phyloP scores from a whole-genome alignment of 92 coral and sea anemone genomes.

The Montipora capitata region DNA sequence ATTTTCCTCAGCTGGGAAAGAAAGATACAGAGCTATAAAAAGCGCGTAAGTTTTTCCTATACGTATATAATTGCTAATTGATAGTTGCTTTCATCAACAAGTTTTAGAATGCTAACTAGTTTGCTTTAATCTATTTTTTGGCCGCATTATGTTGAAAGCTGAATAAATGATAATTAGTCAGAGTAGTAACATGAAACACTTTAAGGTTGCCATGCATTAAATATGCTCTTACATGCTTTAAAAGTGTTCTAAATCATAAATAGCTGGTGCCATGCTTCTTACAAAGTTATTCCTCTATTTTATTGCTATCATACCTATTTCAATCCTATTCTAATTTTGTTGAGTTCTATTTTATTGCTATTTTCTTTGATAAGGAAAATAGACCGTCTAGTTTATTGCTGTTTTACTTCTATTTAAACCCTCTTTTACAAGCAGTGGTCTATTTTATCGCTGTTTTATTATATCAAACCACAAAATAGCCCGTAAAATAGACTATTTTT shows the following conservation, averaged over 20 bases:
- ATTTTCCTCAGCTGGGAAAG: constrained; percentile 92
- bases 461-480: too few species aligned
- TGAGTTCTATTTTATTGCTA: too few species aligned
- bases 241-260: not conserved
- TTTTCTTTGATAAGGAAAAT: too few species aligned
- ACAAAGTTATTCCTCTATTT: not conserved
- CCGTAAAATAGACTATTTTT: too few species aligned
- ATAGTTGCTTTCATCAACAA: not conserved
- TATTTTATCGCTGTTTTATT: too few species aligned
- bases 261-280: not conserved
- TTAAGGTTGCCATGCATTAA: not conserved
- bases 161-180: not conserved
- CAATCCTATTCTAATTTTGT: too few species aligned
- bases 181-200: not conserved
- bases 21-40: constrained; percentile 97
- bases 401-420: too few species aligned
- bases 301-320: too few species aligned
- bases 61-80: not conserved
- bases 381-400: too few species aligned
- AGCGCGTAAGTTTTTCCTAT: constrained; percentile 93
- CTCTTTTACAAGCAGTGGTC: too few species aligned
- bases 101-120: too few species aligned
- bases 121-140: not conserved
- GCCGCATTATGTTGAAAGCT: not conserved
- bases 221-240: not conserved